phyloP scores from a whole-genome alignment of 2,888 invertebrate species.

The Eupelmus urozonus region DNA sequence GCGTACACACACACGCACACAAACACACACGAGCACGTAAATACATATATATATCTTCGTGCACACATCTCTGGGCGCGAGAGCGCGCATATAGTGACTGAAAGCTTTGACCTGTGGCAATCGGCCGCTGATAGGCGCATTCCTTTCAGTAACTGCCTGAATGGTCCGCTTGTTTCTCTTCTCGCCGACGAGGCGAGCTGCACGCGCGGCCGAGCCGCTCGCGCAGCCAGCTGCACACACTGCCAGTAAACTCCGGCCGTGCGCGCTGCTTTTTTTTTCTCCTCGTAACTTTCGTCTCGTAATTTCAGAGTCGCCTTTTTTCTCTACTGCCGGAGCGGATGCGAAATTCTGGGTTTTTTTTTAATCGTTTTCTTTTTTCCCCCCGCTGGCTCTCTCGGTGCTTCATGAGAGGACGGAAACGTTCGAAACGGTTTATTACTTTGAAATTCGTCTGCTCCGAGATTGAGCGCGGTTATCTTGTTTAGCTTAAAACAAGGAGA shows the following conservation, averaged over 20 bases:
- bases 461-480: conserved; percentile 31
- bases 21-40: too few relatives aligned
- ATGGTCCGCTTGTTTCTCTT: conserved; percentile 71
- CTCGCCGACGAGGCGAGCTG: not conserved
- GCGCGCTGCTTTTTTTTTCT: too few relatives aligned
- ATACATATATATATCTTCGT: not conserved
- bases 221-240: not conserved
- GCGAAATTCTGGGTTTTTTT: too few relatives aligned
- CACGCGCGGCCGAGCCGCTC: not conserved
- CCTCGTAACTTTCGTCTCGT: not conserved
- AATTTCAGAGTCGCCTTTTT: not conserved
- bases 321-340: not conserved
- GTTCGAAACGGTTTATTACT: not conserved
- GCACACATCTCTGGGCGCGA: too few relatives aligned
- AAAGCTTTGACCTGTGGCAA: conserved; percentile 76
- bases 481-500: conserved; percentile 14
- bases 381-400: too few relatives aligned
- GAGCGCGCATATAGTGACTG: conserved; percentile 58
- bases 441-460: not conserved
- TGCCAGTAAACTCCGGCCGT: too few relatives aligned
- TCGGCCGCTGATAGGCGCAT: conserved; percentile 73
- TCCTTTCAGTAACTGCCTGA: conserved; percentile 69
- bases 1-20: not conserved
- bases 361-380: too few relatives aligned
- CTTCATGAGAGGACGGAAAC: too few relatives aligned